These are phyloP conservation scores for Ecliptopera silaceata DNA, from an alignment of 2,888 invertebrate genomes.

Conservation along the genomic window DNA sequence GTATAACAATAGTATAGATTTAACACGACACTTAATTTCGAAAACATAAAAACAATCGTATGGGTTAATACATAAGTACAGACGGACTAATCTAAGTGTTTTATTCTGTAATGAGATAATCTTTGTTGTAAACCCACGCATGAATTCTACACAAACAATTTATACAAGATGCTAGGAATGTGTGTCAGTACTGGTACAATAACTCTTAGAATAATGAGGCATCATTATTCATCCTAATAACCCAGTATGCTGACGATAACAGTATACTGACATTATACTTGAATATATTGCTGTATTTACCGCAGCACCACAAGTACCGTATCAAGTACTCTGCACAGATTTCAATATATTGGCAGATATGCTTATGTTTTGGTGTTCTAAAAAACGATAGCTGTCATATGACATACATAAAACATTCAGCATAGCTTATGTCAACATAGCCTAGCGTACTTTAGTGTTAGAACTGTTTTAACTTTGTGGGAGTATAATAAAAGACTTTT, in stretches of 20 bases:
- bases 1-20: too few species aligned
- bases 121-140: constrained; percentile 15
- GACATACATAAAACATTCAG: too few species aligned
- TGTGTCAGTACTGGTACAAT: constrained; percentile 24
- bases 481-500: too few species aligned
- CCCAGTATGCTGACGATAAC: constrained; percentile 45
- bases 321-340: constrained; percentile 12
- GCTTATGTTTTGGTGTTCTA: not conserved
- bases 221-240: constrained; percentile 41
- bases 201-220: constrained; percentile 26
- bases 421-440: too few species aligned
- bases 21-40: too few species aligned
- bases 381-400: not conserved
- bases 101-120: not conserved
- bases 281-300: constrained; percentile 46
- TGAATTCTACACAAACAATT: constrained; percentile 37
- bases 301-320: constrained; percentile 44
- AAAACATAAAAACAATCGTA: too few species aligned
- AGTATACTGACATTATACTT: constrained; percentile 51
- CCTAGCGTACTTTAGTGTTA: too few species aligned
- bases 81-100: not conserved
- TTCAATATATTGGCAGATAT: not conserved
- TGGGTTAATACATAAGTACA: too few species aligned
- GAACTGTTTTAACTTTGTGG: too few species aligned
- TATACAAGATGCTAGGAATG: constrained; percentile 28